Evolutionary conservation across 2,113 vertebrate species (phyloP), one percentile per base, ranked within the genome.

Genomic region (Agapornis roseicollis): DNA sequence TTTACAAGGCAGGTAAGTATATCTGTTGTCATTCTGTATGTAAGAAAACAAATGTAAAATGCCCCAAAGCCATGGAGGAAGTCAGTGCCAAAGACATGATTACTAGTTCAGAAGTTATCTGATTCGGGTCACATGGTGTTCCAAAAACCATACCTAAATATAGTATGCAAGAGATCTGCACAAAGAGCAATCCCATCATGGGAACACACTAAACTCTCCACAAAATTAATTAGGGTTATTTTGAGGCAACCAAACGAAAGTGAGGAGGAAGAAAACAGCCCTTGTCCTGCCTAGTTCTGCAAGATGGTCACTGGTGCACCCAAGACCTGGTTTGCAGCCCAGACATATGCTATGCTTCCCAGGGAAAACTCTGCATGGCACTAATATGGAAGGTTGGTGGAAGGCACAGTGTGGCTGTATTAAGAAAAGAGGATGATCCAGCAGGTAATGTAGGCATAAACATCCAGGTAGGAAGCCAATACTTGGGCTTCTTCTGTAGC

Each of bases 41-140:
- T 49, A 81, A 80, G 85, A 90, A 96, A 96, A 96, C 79, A 90
- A 89, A 53, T 1, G 0, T 76, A 93, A 94, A 96, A 95, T 90
- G 61, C 90, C 96, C 69, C 85, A 96, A 96, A 95, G 90, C 92
- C 86, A 89, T 0, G 0, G 61, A 92, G 56, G 52, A 83, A 94
- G 65, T 90, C 74, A 65, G 78, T 79, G 73, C 94, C 88, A 93
- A 96, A 96, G 90, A 85, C 80, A 81, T 13, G 83, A 96, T 95
- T 96, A 96, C 86, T 69, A 95, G 90, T 94, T 97, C 92, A 87
- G 86, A 93, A 96, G 96, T 94, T 96, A 96, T 96, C 90, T 93
- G 94, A 95, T 95, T 96, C 95, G 29, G 90, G 92, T 95, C 93
- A 96, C 94, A 97, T 94, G 95, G 92, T 71, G 88, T 97, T 97